Evolutionary conservation across 2,113 vertebrate species (phyloP).

Genomic region (Prinia subflava): DNA sequence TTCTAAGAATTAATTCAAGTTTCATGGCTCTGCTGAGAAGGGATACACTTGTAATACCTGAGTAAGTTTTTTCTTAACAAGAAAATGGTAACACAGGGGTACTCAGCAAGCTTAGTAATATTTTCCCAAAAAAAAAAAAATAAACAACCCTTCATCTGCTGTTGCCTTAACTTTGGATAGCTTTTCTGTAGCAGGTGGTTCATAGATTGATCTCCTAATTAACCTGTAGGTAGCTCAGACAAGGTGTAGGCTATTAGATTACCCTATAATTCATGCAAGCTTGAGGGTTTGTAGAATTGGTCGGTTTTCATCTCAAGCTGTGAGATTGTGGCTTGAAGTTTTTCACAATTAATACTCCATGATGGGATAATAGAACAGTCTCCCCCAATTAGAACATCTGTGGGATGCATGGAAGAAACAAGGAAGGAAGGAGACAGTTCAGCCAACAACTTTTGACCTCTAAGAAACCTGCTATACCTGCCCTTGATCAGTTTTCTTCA

Average conservation of each 20-base stretch:
- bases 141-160: not conserved
- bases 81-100: not conserved
- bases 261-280: not conserved
- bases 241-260: not conserved
- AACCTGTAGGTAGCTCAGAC: not conserved
- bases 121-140: too few species aligned
- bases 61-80: not conserved
- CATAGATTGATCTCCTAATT: not conserved
- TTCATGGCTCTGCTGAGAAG: not conserved
- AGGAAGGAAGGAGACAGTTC: not conserved
- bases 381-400: not conserved
- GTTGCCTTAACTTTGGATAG: not conserved
- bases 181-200: not conserved
- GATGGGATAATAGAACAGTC: not conserved
- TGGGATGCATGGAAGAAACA: not conserved
- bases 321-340: not conserved
- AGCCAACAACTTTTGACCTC: not conserved
- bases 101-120: not conserved
- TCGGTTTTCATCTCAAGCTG: not conserved
- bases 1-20: not conserved
- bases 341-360: not conserved
- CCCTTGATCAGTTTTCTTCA: not conserved
- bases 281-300: not conserved
- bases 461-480: not conserved
- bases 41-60: not conserved